Base-by-base conservation (phyloP, 2,113 vertebrate species). In the Calonectris borealis region DNA sequence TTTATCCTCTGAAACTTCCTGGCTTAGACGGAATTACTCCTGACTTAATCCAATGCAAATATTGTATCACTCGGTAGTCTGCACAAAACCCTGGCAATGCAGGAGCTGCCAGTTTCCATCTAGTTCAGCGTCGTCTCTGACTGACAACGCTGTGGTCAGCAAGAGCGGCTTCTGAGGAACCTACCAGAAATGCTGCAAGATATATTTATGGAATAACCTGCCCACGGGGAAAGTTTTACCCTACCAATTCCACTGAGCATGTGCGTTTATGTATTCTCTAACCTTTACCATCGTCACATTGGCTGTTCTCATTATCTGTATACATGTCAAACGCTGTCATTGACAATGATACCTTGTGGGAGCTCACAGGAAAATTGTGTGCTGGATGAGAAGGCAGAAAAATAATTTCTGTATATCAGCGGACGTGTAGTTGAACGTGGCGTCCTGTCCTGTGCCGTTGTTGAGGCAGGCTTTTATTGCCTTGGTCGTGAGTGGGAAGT, bases 61-160 rank as follows among this genome's bases (percentile, higher is more conserved):
- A 91, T 79, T 93, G 80, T 94, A 75, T 91, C 68, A 2, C 60
- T 70, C 7, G 16, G 42, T 34, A 70, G 62, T 20, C 24, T 55
- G 49, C 46, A n/a, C 86, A 54, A 76, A 83, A 3, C 54, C 57
- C 31, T 36, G 72, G 58, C 49, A 92, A 49, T 11, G 70, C 72
- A 42, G 81, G 77, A 91, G 83, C 86, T 96, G 95, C 95, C 96
- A 89, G 83, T 75, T 96, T 80, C 77, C 93, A 94, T 96, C 73
- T 89, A 49, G 18, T 70, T 94, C 88, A 92, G 79, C 86, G 6
- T 34, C 0, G 4, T 12, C 80, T 72, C 79, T 70, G 86, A 73
- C 55, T 84, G 93, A 82, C 93, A 90, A 2, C 0, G 42, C 94
- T 92, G 86, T 10, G 93, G 86, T 97, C 96, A 94, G 94, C 95